Evolutionary conservation across 2,113 vertebrate species (phyloP).

Genomic region (Recurvirostra avosetta): DNA sequence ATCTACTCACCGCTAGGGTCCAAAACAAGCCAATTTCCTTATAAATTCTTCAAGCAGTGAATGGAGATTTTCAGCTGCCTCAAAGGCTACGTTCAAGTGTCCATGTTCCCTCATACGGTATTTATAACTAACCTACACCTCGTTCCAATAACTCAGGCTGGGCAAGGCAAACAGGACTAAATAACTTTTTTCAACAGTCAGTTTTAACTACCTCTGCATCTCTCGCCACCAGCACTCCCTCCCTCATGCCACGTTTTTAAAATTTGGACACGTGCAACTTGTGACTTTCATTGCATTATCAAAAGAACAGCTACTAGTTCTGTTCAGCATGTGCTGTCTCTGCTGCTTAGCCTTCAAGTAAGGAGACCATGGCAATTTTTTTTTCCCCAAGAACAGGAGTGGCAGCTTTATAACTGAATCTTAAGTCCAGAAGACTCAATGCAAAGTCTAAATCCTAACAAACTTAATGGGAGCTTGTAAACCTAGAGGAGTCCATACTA

Average conservation of each 20-base stretch:
- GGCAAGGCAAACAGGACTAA: not conserved
- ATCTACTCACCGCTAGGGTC: not conserved
- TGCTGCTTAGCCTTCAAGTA: not conserved
- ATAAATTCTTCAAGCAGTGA: not conserved
- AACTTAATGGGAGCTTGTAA: not conserved
- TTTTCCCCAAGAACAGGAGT: not conserved
- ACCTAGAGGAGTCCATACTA: not conserved
- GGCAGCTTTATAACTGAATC: not conserved
- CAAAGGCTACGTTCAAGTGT: not conserved
- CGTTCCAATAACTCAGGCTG: not conserved
- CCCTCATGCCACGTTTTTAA: not conserved
- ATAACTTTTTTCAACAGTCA: not conserved
- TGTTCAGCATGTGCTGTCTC: not conserved
- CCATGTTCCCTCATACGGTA: not conserved
- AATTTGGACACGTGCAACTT: rapidly evolving
- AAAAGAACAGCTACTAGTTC: not conserved
- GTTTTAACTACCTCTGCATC: not conserved
- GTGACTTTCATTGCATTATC: not conserved
- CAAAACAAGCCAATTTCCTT: not conserved
- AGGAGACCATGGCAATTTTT: not conserved
- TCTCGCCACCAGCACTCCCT: not conserved
- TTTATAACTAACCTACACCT: not conserved
- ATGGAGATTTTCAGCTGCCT: not conserved
- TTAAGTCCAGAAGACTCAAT: not conserved
- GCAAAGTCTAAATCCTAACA: not conserved